A percentile compares a stretch with the other conserved stretches of the same genome.
Conservation (phyloP, 2,797 vertebrate species). For the Lutjanus argentimaculatus region DNA sequence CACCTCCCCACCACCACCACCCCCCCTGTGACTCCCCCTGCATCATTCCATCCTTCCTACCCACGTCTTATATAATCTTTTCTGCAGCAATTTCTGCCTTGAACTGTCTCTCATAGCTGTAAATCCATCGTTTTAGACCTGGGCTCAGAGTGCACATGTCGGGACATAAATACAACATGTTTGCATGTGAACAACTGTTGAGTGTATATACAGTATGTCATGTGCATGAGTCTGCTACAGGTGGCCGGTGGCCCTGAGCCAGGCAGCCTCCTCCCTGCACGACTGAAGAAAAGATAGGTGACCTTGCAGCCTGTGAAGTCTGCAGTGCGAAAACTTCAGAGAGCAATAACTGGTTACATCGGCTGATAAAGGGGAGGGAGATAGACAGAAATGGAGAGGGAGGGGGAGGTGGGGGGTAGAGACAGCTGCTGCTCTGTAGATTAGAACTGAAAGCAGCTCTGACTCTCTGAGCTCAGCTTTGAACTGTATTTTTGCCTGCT, state of each 20-base stretch:
- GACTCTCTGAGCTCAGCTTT: conserved; percentile 66
- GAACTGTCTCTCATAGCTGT: not conserved
- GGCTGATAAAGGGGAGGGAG: conserved; percentile 71
- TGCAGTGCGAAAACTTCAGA: conserved; percentile 68
- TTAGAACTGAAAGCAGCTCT: conserved; percentile 78
- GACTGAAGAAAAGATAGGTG: conserved; percentile 59
- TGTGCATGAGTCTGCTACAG: conserved; percentile 58
- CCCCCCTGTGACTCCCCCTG: conserved; percentile 28
- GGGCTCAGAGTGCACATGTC: not conserved
- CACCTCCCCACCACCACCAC: conserved; percentile 13
- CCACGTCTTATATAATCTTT: conserved; percentile 43
- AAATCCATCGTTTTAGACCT: not conserved
- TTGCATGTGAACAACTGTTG: conserved; percentile 25
- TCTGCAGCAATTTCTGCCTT: conserved; percentile 22
- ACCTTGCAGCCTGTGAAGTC: conserved; percentile 77
- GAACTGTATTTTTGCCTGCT: conserved; percentile 67
- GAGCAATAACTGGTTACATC: conserved; percentile 63
- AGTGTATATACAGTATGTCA: conserved; percentile 20
- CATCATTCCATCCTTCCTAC: conserved; percentile 37
- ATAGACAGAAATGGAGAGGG: conserved; percentile 45
- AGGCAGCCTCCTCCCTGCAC: conserved; percentile 15
- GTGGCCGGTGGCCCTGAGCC: conserved; percentile 62
- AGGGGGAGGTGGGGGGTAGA: conserved; percentile 42
- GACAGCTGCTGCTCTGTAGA: conserved; percentile 82
- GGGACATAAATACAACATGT: conserved; percentile 1